Percentiles rank a stretch among this genome's conserved stretches.
Conservation (phyloP, 2,888 invertebrate genomes). For the Criorhina ranunculi region DNA sequence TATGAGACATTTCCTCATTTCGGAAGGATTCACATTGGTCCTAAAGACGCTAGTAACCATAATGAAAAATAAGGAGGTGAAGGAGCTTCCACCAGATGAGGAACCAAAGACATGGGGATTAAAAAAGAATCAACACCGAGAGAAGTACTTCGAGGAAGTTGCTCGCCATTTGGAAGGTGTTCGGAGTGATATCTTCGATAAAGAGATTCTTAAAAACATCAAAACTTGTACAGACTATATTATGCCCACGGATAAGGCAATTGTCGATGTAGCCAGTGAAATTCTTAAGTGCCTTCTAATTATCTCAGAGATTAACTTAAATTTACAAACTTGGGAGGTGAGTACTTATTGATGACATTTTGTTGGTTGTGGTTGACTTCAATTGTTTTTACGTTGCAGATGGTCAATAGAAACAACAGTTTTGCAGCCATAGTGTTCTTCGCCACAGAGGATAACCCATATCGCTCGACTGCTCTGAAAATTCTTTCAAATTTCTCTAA, state of each 20-base stretch:
- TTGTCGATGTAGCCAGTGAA: constrained; percentile 81
- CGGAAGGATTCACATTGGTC: constrained; percentile 81
- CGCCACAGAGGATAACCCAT: constrained; percentile 81
- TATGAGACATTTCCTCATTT: constrained; percentile 80
- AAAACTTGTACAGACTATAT: constrained; percentile 80
- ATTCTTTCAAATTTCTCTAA: constrained; percentile 84
- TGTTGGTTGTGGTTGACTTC: neutral
- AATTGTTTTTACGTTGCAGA: constrained; percentile 1
- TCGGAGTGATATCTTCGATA: constrained; percentile 83
- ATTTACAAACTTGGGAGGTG: constrained; percentile 80
- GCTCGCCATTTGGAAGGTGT: constrained; percentile 83
- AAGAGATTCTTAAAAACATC: constrained; percentile 81
- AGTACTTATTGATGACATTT: neutral
- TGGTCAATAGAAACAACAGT: constrained; percentile 73
- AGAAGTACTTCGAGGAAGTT: constrained; percentile 84
- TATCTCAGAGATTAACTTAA: constrained; percentile 81
- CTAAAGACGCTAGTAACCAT: constrained; percentile 81
- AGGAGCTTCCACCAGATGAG: constrained; percentile 57
- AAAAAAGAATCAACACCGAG: constrained; percentile 82
- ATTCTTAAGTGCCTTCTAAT: constrained; percentile 82
- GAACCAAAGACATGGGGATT: constrained; percentile 79
- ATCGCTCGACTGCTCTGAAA: constrained; percentile 81
- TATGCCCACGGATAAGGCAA: constrained; percentile 80
- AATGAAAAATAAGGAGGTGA: constrained; percentile 81
- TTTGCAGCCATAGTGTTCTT: constrained; percentile 82